Evolutionary conservation across 2,888 invertebrate species (phyloP).

Genomic region (Scaptomyza reducta): DNA sequence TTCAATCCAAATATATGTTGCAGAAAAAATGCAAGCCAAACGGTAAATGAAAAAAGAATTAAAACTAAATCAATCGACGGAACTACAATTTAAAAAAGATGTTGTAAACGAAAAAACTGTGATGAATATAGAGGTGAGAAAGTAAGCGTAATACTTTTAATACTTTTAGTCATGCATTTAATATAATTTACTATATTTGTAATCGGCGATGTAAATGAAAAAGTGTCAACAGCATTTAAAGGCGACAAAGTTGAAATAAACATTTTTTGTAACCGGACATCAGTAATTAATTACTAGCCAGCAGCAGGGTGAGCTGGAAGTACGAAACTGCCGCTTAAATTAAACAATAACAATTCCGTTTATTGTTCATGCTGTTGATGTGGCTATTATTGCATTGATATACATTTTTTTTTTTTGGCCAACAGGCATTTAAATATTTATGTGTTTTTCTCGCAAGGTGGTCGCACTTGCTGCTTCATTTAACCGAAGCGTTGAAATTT

Average conservation of each 20-base stretch:
- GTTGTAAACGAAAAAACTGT: background rate
- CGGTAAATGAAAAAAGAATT: background rate
- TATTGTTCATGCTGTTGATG: background rate
- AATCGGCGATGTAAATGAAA: slow-evolving; percentile 1
- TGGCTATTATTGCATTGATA: slow-evolving; percentile 4
- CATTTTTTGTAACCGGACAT: background rate
- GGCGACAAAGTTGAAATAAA: background rate
- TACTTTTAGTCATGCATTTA: background rate
- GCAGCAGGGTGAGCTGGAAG: background rate
- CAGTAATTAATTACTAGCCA: slow-evolving; percentile 6
- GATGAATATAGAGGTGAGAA: background rate
- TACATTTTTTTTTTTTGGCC: background rate
- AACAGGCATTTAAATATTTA: slow-evolving; percentile 8
- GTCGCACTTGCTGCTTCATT: slow-evolving; percentile 2
- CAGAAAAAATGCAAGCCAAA: background rate
- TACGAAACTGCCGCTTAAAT: background rate
- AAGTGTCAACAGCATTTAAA: slow-evolving; percentile 1
- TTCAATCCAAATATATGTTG: background rate
- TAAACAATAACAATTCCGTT: slow-evolving; percentile 5
- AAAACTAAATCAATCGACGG: background rate
- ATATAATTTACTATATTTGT: background rate
- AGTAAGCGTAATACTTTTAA: background rate
- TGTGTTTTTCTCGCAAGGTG: background rate
- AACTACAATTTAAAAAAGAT: background rate
- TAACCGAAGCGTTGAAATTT: slow-evolving; percentile 2